Conservation (phyloP, 2,113 vertebrate genomes). For the Actinemys pallida region DNA sequence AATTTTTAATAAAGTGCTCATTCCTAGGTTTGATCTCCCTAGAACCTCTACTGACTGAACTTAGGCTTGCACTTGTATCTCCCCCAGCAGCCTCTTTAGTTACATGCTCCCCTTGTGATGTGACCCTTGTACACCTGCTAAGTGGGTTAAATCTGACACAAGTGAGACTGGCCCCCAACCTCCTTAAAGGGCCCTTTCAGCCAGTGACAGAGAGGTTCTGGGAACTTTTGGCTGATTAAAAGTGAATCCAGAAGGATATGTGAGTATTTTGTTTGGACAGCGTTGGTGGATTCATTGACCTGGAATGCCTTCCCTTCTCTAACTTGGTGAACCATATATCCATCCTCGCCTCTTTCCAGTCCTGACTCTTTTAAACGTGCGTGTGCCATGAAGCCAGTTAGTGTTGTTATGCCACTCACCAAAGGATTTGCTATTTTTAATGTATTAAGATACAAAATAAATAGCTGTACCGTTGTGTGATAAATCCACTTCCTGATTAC, state of each 20-base stretch:
- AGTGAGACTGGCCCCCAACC: not conserved
- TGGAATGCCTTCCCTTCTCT: not conserved
- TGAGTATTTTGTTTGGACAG: not conserved
- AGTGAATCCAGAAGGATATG: not conserved
- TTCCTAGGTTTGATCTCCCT: too few relatives aligned
- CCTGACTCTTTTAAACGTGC: not conserved
- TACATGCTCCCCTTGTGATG: not conserved
- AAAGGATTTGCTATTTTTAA: not conserved
- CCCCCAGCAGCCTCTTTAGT: too few relatives aligned
- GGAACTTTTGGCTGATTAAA: not conserved
- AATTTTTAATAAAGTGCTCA: too few relatives aligned
- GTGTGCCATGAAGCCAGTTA: not conserved
- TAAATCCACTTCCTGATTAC: not conserved
- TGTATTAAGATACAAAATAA: not conserved
- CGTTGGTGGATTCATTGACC: not conserved
- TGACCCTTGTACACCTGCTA: not conserved
- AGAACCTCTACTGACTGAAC: too few relatives aligned
- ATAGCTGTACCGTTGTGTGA: not conserved
- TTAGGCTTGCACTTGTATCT: too few relatives aligned
- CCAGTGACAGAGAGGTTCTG: not conserved
- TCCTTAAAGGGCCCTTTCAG: not conserved
- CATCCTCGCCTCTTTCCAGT: not conserved
- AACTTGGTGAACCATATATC: not conserved
- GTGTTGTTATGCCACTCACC: not conserved
- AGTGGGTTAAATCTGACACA: not conserved